Conservation (phyloP, 2,113 vertebrate species). For the Apeltes quadracus region DNA sequence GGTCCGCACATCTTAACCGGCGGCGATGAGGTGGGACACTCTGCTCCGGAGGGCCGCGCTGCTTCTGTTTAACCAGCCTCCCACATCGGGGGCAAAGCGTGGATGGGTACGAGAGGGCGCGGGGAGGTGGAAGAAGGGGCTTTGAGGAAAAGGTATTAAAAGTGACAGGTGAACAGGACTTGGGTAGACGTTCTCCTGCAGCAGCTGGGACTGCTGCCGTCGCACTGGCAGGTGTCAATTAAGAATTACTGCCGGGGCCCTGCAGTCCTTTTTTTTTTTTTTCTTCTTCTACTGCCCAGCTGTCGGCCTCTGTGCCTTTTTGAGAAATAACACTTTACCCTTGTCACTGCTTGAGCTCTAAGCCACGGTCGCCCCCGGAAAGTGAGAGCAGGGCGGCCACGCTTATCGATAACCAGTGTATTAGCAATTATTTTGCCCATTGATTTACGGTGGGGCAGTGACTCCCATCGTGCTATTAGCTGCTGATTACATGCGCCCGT, state of each 20-base stretch:
- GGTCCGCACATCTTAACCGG: conserved; percentile 20
- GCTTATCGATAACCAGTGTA: conserved; percentile 99
- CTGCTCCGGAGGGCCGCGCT: conserved; percentile 5
- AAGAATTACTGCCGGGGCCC: conserved; percentile 96
- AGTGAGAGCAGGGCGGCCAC: conserved; percentile 91
- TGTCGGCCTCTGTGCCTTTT: conserved; percentile 86
- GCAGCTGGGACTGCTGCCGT: conserved; percentile 89
- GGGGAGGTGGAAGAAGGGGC: conserved; percentile 80
- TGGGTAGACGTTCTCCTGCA: conserved; percentile 88
- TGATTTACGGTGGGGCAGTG: conserved; percentile 94
- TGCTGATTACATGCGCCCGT: conserved; percentile 94
- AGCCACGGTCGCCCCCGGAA: conserved; percentile 88
- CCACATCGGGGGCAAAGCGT: conserved; percentile 61
- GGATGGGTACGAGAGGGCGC: conserved; percentile 83
- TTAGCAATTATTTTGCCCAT: conserved; percentile 99
- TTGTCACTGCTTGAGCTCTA: conserved; percentile 97
- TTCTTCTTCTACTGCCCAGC: conserved; percentile 81
- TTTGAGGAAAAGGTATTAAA: conserved; percentile 95
- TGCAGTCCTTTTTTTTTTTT: conserved; percentile 76
- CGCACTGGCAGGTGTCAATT: conserved; percentile 99
- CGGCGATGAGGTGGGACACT: conserved; percentile 1
- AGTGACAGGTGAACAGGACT: conserved; percentile 98
- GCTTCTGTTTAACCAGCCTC: conserved; percentile 48
- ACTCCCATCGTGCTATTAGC: conserved; percentile 95
- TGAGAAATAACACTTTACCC: conserved; percentile 99